Evolutionary conservation across 2,888 invertebrate genomes (phyloP).

Genomic region (Parnassius smintheus): DNA sequence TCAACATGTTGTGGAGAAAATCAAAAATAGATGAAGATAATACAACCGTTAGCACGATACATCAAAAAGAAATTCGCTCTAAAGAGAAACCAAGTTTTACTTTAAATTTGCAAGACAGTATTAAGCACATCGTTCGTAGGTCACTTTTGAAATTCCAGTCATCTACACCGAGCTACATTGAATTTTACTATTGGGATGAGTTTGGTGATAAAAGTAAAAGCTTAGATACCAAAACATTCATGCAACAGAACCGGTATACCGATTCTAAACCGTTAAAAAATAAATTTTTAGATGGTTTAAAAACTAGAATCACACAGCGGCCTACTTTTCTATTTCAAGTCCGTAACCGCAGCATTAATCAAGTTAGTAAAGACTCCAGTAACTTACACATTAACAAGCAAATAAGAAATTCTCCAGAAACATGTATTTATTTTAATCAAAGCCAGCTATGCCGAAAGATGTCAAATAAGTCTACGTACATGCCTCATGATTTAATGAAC

Average conservation of each 20-base stretch:
- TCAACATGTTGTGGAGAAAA: conserved; percentile 61
- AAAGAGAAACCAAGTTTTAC: conserved; percentile 7
- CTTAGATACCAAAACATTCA: conserved; percentile 26
- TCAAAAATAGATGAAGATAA: conserved; percentile 48
- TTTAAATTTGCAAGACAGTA: conserved; percentile 7
- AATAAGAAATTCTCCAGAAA: background rate
- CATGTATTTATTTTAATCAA: conserved; percentile 5
- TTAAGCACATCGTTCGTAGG: conserved; percentile 23
- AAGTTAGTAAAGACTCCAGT: conserved; percentile 7
- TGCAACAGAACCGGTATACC: background rate
- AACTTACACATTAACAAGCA: conserved; percentile 12
- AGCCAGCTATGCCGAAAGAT: background rate
- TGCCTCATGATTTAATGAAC: conserved; percentile 13
- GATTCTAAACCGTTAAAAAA: background rate
- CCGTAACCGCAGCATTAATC: conserved; percentile 34
- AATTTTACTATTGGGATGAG: conserved; percentile 68
- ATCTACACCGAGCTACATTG: conserved; percentile 61
- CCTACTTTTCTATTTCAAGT: conserved; percentile 42
- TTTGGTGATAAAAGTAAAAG: conserved; percentile 37
- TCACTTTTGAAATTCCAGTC: conserved; percentile 14
- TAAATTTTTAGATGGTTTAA: conserved; percentile 14
- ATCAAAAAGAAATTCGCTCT: conserved; percentile 1
- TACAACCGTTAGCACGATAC: conserved; percentile 25
- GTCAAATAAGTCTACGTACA: background rate
- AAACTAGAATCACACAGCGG: conserved; percentile 29